Evolutionary conservation across 2,797 vertebrate genomes (phyloP).

Genomic region (Sebastes steindachneri): DNA sequence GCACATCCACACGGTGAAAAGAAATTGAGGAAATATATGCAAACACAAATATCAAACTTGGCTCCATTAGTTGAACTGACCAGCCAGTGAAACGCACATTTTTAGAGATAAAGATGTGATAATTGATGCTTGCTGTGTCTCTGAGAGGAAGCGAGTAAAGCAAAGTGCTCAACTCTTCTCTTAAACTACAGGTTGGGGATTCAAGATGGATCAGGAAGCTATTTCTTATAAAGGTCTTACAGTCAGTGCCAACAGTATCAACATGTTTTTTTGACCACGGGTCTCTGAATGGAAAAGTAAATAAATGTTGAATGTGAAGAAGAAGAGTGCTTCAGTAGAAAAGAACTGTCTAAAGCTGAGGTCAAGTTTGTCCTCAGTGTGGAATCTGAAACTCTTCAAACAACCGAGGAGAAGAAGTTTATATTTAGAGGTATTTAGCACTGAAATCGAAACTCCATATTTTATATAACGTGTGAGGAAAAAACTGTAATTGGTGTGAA

Average conservation of each 20-base stretch:
- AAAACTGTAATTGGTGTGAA: neutral
- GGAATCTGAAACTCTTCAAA: neutral
- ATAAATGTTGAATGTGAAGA: slow-evolving; percentile 1
- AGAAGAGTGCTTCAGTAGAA: neutral
- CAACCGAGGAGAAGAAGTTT: neutral
- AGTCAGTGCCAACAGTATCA: slow-evolving; percentile 5
- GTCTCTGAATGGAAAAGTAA: slow-evolving; percentile 14
- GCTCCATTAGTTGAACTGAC: slow-evolving; percentile 26
- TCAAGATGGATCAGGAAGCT: slow-evolving; percentile 23
- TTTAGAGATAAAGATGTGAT: neutral
- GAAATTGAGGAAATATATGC: neutral
- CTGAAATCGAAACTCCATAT: neutral
- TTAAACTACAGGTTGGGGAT: slow-evolving; percentile 2
- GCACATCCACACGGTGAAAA: neutral
- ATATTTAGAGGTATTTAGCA: neutral
- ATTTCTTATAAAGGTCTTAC: slow-evolving; percentile 7
- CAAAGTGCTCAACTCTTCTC: neutral
- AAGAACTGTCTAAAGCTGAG: neutral
- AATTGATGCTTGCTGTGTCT: neutral
- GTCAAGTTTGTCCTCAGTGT: neutral
- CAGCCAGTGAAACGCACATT: neutral
- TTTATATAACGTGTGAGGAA: neutral
- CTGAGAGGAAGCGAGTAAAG: neutral
- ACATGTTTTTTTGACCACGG: slow-evolving; percentile 44
- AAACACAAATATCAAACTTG: slow-evolving; percentile 9